Evolutionary conservation across 1,140 invertebrate species (phyloP).

Genomic region (Aphelinus certus): DNA sequence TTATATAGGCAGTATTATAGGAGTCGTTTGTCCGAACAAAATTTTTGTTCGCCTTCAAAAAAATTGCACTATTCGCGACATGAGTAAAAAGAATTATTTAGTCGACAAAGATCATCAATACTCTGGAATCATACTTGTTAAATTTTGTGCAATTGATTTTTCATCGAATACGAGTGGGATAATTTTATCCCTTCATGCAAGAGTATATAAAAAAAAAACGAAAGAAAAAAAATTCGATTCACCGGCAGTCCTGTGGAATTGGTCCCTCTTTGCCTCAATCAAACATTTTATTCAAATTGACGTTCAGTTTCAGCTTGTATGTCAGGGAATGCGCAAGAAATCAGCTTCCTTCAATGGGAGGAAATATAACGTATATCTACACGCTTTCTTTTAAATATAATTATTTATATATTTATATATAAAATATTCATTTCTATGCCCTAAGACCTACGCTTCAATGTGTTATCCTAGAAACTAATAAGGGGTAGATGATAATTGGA

Average conservation of each 20-base stretch:
- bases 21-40: slow-evolving; percentile 10
- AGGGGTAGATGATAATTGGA: slow-evolving; percentile 14
- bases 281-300: slow-evolving; percentile 21
- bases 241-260: slow-evolving; percentile 27
- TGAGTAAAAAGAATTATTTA: too few species aligned
- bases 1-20: slow-evolving; percentile 25
- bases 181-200: background rate
- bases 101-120: too few species aligned
- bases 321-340: slow-evolving; percentile 36
- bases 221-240: slow-evolving; percentile 6
- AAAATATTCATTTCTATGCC: slow-evolving; percentile 37
- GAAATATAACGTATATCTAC: slow-evolving; percentile 40
- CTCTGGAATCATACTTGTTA: too few species aligned
- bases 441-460: slow-evolving; percentile 32
- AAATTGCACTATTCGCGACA: too few species aligned
- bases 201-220: background rate
- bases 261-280: slow-evolving; percentile 31
- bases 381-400: slow-evolving; percentile 33
- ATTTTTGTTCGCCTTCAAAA: background rate
- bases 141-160: too few species aligned
- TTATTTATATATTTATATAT: slow-evolving; percentile 44
- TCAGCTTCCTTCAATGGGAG: slow-evolving; percentile 24
- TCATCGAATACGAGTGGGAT: too few species aligned
- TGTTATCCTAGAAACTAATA: slow-evolving; percentile 19
- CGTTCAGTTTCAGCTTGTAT: slow-evolving; percentile 23